These are phyloP conservation scores for Blennius ocellaris DNA, from an alignment of 2,113 vertebrate genomes.

Conservation along the genomic window DNA sequence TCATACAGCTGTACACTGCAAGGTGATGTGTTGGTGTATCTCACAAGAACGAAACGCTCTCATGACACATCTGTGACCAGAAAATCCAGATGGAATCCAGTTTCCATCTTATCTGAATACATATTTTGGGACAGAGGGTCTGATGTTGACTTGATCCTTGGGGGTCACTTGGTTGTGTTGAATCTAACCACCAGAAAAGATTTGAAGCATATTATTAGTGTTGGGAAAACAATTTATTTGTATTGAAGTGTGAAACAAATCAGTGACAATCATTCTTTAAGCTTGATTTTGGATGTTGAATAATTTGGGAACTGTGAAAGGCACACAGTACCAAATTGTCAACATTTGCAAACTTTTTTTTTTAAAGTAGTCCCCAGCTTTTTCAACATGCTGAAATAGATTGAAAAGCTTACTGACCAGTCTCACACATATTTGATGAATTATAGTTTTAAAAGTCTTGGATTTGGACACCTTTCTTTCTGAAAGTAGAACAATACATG, in stretches of 20 bases:
- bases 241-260: conserved; percentile 26
- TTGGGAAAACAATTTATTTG: conserved; percentile 17
- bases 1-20: neutral
- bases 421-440: too few species aligned
- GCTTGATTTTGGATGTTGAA: conserved; percentile 37
- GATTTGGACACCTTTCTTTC: too few species aligned
- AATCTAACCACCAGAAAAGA: conserved; percentile 11
- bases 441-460: too few species aligned
- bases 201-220: conserved; percentile 2
- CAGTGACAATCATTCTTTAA: conserved; percentile 7
- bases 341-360: too few species aligned
- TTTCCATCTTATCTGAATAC: conserved; percentile 2
- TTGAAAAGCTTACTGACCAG: too few species aligned
- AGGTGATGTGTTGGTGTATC: conserved; percentile 3
- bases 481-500: too few species aligned
- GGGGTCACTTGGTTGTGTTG: conserved; percentile 28
- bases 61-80: neutral
- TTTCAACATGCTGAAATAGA: too few species aligned
- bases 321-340: neutral
- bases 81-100: neutral
- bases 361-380: too few species aligned
- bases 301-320: conserved; percentile 26
- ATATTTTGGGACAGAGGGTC: neutral
- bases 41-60: conserved; percentile 8
- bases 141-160: conserved; percentile 6